Evolutionary conservation across 2,888 invertebrate genomes (phyloP), one percentile per base, ranked within the genome.

Genomic region (Pyrrhosoma nymphula): DNA sequence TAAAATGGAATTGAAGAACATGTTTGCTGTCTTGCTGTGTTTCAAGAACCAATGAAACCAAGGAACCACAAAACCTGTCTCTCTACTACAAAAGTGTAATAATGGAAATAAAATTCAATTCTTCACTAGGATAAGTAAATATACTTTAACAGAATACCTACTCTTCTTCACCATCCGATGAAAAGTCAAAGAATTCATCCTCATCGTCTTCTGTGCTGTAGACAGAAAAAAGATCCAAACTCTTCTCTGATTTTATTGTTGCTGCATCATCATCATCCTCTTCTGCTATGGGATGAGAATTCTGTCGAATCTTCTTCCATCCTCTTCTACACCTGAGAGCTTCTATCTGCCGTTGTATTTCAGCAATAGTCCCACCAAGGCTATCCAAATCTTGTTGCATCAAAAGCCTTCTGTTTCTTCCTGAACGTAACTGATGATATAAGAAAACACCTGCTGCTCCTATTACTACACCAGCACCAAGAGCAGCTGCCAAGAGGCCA

Each of bases 381-480:
- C 95, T 96, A 89, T 95, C 95, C 10, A 96, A 96, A 91, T 96
- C 96, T 69, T 96, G 96, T 95, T 96, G 96, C 23, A 96, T 95
- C 55, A 96, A 95, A 75, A 96, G 89, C 95, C 96, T 96, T 55
- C 95, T 60, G 12, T 60, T 88, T 26, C 88, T 96, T 95, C 96
- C 96, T 88, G 96, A 96, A 95, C 96, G 95, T n/a, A 96, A 90
- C 55, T 96, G 96, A 88, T 96, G 96, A 95, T 96, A 96, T 12
- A 96, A 95, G 93, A 96, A 96, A 39, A 96, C 96, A 30, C 96
- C 96, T n/a, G 96, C 96, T 63, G 96, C 96, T 60, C 96, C 96
- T 39, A 96, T 95, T 39, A 96, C 95, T 16, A 96, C 96, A 75
- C 96, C 96, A 88, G 96, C 96, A 88, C 96, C 96, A 39, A 96